phyloP scores from a whole-genome alignment of 1,140 invertebrate genomes.

The Catajapyx aquilonaris region DNA sequence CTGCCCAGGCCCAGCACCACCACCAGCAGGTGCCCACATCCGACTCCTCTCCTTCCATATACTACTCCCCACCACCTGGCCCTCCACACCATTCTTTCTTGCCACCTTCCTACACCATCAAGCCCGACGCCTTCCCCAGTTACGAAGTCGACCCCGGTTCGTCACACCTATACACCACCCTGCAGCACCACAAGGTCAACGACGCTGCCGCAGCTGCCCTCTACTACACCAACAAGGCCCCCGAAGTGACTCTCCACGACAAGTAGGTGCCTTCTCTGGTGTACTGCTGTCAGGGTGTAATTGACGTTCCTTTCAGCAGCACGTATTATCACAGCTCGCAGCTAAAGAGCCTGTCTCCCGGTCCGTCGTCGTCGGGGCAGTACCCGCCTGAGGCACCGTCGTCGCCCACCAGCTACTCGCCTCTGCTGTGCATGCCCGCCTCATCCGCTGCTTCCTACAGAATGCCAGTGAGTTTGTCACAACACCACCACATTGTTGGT shows the following conservation, averaged over 20 bases:
- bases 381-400: slow-evolving; percentile 16
- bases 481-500: slow-evolving; percentile 18
- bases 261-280: slow-evolving; percentile 22
- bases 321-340: too few species aligned
- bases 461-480: slow-evolving; percentile 20
- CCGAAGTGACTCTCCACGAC: slow-evolving; percentile 18
- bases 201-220: slow-evolving; percentile 10
- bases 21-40: slow-evolving; percentile 16
- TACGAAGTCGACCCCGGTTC: slow-evolving; percentile 1
- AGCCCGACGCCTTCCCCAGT: slow-evolving; percentile 9
- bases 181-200: slow-evolving; percentile 11
- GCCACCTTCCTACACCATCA: slow-evolving; percentile 10
- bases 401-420: slow-evolving; percentile 16
- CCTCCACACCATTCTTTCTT: slow-evolving; percentile 4
- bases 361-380: slow-evolving; percentile 20
- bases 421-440: slow-evolving; percentile 17
- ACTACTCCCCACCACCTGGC: slow-evolving; percentile 10
- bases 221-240: slow-evolving; percentile 16
- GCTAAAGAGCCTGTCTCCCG: too few species aligned
- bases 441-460: slow-evolving; percentile 17
- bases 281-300: slow-evolving; percentile 18
- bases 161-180: slow-evolving; percentile 13
- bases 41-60: slow-evolving; percentile 16
- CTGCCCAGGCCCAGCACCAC: too few species aligned
- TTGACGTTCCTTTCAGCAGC: too few species aligned